Base-by-base conservation (phyloP, 1,140 invertebrate species). In the Arctopsyche grandis region DNA sequence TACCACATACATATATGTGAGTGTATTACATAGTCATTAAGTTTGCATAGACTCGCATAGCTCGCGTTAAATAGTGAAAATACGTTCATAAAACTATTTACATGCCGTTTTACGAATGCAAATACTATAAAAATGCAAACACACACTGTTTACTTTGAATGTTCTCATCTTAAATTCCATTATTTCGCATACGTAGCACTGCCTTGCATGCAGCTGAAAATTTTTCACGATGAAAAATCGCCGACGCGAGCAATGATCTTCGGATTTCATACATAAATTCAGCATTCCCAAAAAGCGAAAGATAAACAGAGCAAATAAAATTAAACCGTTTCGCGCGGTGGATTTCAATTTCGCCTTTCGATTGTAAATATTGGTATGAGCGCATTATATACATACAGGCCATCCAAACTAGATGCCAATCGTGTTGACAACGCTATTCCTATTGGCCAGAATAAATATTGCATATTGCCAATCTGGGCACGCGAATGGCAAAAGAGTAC, bases 371-470 rank as follows among this genome's bases (percentile, higher is more conserved):
- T 52, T 16, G 10, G 10, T 52, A 52, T 52, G 48, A 52, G 48
- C 48, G 10, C 16, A 52, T 52, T 52, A 52, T 52, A 52, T 16
- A n/a, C n/a, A 52, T 16, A 52, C 48, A 10, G 10, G 7, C 29
- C 29, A 38, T 38, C 7, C 29, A 38, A 38, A 38, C 29, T 38
- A 38, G 3, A 52, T 52, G 16, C 48, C 12, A 16, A 52, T 52
- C 60, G 38, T 29, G 29, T 76, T 76, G 75, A 76, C 75, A 76
- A 66, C 38, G 9, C 56, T 60, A 76, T 76, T 76, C 21, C 19
- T 19, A 76, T 19, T 76, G 75, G 52, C 48, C 75, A 66, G 19
- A 76, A 76, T 76, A 76, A 76, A 76, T 76, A 76, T 76, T 76
- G 26, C 26, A 63, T 63, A 76, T 66, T 76, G 75, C 16, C 75